phyloP scores from a whole-genome alignment of 92 coral and sea anemone species.

The Bergia puertoricense region DNA sequence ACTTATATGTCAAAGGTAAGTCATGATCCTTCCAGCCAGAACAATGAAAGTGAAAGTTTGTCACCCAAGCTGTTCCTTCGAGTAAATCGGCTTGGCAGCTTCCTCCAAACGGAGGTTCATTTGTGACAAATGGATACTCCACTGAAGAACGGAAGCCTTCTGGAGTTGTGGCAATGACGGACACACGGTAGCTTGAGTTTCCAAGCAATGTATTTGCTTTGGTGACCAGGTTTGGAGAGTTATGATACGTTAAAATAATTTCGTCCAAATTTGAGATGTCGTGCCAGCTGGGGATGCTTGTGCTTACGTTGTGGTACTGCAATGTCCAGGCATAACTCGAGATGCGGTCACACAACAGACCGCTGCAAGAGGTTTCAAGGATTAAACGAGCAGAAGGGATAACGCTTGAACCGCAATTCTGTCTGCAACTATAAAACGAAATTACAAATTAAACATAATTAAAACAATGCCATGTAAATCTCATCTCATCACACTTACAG shows the following conservation, averaged over 20 bases:
- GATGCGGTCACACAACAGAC: constrained; percentile 61
- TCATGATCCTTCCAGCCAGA: constrained; percentile 80
- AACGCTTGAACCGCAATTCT: constrained; percentile 67
- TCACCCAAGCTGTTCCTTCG: constrained; percentile 77
- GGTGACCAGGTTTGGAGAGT: constrained; percentile 79
- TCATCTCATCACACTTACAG: too few relatives aligned
- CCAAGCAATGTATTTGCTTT: constrained; percentile 62
- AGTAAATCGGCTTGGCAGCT: constrained; percentile 57
- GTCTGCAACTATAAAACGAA: constrained; percentile 60
- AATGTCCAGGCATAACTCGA: constrained; percentile 59
- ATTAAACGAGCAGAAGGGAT: constrained; percentile 71
- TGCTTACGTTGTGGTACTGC: constrained; percentile 34
- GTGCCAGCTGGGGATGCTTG: constrained; percentile 48
- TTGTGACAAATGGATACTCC: constrained; percentile 60
- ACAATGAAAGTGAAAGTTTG: constrained; percentile 64
- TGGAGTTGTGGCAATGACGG: constrained; percentile 57
- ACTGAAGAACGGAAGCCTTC: constrained; percentile 58
- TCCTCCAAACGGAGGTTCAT: constrained; percentile 77
- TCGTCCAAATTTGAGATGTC: constrained; percentile 56
- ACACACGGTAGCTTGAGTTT: constrained; percentile 66
- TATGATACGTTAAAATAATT: constrained; percentile 60
- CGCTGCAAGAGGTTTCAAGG: constrained; percentile 62
- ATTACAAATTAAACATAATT: neutral
- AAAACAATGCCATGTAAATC: too few relatives aligned
- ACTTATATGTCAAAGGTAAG: constrained; percentile 70